A percentile compares a stretch with the other conserved stretches of the same genome.
Evolutionary conservation across 2,888 invertebrate genomes (phyloP).

Genomic region (Microdon myrmicae): DNA sequence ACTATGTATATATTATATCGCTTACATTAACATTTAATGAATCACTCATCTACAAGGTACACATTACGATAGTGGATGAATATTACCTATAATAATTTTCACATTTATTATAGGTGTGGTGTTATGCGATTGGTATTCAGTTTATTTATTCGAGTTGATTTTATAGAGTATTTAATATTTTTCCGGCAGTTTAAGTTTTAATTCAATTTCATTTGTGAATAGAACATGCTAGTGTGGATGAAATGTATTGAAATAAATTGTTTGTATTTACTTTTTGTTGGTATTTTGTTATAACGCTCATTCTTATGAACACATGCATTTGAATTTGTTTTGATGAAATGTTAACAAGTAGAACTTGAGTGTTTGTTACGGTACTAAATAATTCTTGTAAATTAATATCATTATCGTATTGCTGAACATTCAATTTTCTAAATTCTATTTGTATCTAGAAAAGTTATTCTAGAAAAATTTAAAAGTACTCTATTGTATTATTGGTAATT

Average conservation of each 20-base stretch:
- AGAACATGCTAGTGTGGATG: constrained; percentile 39
- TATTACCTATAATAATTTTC: constrained; percentile 28
- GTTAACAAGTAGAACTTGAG: constrained; percentile 25
- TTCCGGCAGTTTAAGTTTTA: constrained; percentile 49
- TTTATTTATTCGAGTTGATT: no score
- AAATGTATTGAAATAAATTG: no score
- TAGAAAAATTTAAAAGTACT: constrained; percentile 12
- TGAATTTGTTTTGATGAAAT: constrained; percentile 28
- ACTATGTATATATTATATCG: constrained; percentile 33
- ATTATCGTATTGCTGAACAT: constrained; percentile 35
- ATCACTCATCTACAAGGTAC: constrained; percentile 50
- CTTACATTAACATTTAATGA: constrained; percentile 46
- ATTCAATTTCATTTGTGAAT: constrained; percentile 46
- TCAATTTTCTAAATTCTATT: constrained; percentile 17
- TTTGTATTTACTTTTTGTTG: constrained; percentile 1
- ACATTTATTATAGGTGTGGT: no score
- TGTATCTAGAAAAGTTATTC: constrained; percentile 11
- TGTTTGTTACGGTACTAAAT: constrained; percentile 24
- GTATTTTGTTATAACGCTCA: constrained; percentile 7
- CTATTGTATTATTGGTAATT: constrained; percentile 15
- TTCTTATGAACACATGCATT: constrained; percentile 42
- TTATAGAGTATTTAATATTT: constrained; percentile 47
- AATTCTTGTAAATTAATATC: constrained; percentile 34
- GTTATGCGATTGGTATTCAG: no score
- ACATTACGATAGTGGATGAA: constrained; percentile 42